Evolutionary conservation across 35 echinoderm and acorn worm genomes (phyloP).

Genomic region (Nesometra sesokonis): DNA sequence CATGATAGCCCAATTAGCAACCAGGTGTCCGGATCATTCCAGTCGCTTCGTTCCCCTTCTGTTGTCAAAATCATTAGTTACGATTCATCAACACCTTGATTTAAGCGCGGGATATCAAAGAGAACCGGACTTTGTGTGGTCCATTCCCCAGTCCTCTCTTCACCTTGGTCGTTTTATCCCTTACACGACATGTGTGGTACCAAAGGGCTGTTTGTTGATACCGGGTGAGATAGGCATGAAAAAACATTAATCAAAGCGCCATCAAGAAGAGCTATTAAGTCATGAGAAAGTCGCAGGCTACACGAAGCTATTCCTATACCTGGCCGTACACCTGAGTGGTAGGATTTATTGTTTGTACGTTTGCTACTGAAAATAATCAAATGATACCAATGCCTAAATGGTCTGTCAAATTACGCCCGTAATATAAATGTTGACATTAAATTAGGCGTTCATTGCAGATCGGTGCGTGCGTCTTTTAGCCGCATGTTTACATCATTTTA

Average conservation of each 20-base stretch:
- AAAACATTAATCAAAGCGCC: not conserved
- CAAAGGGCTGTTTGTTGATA: not conserved
- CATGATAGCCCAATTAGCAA: not conserved
- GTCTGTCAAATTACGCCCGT: not conserved
- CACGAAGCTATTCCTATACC: not conserved
- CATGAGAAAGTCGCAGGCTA: not conserved
- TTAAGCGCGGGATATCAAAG: not conserved
- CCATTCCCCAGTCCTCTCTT: not conserved
- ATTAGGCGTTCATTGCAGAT: not conserved
- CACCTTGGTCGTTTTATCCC: not conserved
- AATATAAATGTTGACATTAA: not conserved
- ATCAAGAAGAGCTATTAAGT: not conserved
- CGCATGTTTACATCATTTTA: not conserved
- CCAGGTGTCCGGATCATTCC: not conserved
- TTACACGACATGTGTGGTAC: not conserved
- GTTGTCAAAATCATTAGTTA: not conserved
- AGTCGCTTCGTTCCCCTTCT: not conserved
- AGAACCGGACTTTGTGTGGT: not conserved
- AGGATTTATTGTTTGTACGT: not conserved
- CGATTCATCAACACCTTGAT: not conserved
- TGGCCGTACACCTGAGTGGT: not conserved
- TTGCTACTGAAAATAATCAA: not conserved
- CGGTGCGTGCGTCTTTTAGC: not conserved
- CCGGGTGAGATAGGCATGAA: not conserved
- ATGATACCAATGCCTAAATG: not conserved